phyloP scores from a whole-genome alignment of 2,797 vertebrate species.

The Heliangelus exortis region DNA sequence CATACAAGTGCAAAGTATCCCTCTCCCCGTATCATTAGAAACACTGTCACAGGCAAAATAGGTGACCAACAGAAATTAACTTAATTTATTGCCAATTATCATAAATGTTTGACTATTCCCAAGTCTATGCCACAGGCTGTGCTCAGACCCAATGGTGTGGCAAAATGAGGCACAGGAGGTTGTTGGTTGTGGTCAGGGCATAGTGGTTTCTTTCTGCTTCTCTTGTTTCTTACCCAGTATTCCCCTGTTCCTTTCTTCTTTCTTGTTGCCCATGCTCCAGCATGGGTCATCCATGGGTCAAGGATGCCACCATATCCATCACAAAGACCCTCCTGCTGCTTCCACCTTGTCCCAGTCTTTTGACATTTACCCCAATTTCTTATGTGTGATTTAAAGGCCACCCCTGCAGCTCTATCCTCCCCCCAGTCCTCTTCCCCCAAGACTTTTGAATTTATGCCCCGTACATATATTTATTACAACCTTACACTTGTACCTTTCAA shows the following conservation, averaged over 20 bases:
- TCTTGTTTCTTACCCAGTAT: background rate
- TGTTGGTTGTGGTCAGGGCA: background rate
- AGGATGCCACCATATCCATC: background rate
- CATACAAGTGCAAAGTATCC: background rate
- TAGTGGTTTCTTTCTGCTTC: background rate
- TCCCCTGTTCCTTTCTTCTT: background rate
- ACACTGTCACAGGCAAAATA: background rate
- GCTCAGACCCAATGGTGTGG: background rate
- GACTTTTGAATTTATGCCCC: background rate
- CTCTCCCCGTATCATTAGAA: background rate
- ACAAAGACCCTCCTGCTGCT: accelerated
- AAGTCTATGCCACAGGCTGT: accelerated
- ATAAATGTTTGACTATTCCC: background rate
- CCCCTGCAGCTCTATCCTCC: background rate
- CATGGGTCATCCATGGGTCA: accelerated
- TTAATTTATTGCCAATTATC: background rate
- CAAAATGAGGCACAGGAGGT: background rate
- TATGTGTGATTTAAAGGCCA: background rate
- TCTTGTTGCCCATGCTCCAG: background rate
- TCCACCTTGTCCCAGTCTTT: background rate
- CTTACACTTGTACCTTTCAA: background rate
- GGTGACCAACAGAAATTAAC: background rate
- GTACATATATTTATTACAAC: background rate
- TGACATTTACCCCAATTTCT: background rate
- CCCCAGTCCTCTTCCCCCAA: background rate